phyloP scores from a whole-genome alignment of 1,140 invertebrate genomes.

The Apocrypta bakeri region DNA sequence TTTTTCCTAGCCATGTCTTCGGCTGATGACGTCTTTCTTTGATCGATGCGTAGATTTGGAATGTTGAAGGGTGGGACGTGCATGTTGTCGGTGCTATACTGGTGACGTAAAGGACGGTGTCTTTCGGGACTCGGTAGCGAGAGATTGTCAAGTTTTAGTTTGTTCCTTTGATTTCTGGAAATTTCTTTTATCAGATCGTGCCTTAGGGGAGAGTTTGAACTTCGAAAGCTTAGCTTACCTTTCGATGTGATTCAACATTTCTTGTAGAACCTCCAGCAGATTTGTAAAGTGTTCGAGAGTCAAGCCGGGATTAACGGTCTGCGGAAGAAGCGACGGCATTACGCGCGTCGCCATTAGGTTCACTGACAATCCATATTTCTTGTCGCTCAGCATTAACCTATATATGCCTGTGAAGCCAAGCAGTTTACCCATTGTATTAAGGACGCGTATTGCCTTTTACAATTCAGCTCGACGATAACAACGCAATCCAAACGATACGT shows the following conservation, averaged over 20 bases:
- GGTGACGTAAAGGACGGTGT: constrained; percentile 85
- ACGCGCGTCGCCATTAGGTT: constrained; percentile 95
- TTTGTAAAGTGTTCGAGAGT: constrained; percentile 92
- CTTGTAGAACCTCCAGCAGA: constrained; percentile 92
- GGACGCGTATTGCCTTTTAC: neutral
- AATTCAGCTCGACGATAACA: neutral
- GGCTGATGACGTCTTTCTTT: constrained; percentile 89
- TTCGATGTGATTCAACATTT: constrained; percentile 95
- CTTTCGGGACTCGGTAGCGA: constrained; percentile 84
- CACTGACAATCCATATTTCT: constrained; percentile 92
- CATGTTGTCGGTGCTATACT: constrained; percentile 91
- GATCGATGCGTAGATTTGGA: constrained; percentile 88
- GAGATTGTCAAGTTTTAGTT: constrained; percentile 87
- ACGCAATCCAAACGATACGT: no score
- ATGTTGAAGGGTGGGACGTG: constrained; percentile 89
- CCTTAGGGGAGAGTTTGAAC: no score
- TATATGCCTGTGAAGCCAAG: constrained; percentile 85
- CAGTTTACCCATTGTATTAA: neutral
- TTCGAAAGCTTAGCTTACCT: no score
- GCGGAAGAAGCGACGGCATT: constrained; percentile 93
- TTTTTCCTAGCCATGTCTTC: constrained; percentile 92
- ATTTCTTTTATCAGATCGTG: no score
- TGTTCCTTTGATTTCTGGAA: constrained; percentile 85
- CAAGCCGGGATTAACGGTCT: constrained; percentile 92
- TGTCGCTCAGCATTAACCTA: constrained; percentile 92